These are phyloP conservation scores for Fregetta grallaria DNA, from an alignment of 2,113 vertebrate genomes.

Conservation along the genomic window DNA sequence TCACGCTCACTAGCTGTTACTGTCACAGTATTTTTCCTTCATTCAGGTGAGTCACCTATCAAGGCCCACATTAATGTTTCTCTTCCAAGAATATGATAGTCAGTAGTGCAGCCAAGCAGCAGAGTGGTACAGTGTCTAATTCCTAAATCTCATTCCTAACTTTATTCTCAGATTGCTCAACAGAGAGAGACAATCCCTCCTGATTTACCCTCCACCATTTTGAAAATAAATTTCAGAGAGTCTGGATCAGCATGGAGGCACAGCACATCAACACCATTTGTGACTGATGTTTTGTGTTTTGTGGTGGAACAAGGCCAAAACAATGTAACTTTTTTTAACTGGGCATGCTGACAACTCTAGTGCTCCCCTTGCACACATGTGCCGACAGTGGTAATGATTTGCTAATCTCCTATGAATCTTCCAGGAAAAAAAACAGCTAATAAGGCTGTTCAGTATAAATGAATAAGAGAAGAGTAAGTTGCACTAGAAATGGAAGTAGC, in stretches of 20 bases:
- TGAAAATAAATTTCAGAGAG: background rate
- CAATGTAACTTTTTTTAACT: background rate
- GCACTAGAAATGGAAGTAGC: background rate
- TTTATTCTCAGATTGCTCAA: background rate
- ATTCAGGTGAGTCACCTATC: conserved; percentile 64
- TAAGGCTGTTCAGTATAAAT: background rate
- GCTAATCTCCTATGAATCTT: background rate
- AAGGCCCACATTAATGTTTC: background rate
- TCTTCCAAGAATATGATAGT: background rate
- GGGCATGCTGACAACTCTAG: background rate
- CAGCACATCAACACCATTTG: background rate
- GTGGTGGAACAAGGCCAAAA: background rate
- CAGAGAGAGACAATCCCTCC: background rate
- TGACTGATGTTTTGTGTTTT: background rate
- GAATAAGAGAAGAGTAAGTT: background rate
- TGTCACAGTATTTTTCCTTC: conserved; percentile 64
- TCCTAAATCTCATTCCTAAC: background rate
- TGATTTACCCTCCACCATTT: fast-evolving
- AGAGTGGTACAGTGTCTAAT: background rate
- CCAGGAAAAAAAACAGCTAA: background rate
- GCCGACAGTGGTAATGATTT: background rate
- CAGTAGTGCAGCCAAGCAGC: background rate
- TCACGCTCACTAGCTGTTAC: conserved; percentile 54
- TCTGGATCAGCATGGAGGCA: background rate
- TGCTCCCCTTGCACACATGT: background rate